Base-by-base conservation (phyloP, 92 coral and sea anemone species). In the Plumapathes pennacea region DNA sequence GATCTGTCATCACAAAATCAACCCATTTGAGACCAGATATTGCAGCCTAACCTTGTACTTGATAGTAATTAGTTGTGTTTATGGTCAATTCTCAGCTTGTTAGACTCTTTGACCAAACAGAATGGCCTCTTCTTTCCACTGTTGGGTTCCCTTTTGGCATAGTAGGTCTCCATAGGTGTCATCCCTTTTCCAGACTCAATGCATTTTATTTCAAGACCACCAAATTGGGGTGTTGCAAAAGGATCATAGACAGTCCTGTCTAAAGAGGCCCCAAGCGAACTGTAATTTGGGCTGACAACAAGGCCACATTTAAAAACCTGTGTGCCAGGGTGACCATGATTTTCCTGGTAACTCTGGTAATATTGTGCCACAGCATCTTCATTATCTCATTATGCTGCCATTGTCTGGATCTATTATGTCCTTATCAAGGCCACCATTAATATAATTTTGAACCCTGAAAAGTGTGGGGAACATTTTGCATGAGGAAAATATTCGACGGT, bases 1-100 rank as follows among this genome's bases (percentile, higher is more conserved):
- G 26, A 25, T 80, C 86, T 57, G 86, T 80, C 86, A 80, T 80
- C 45, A 82, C 17, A 42, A 82, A 82, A 62, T 82, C 89, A 74
- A 54, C 32, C 80, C 89, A 82, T 31, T 18, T 75, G 32, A 69
- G 51, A 23, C 84, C 80, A 38, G 89, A 68, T 41, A 82, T 57
- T 1, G 55, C 79, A 76, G 52, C 45, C 55, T 82, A 80, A 21
- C 89, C 84, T 53, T 82, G 70, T 13, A 76, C 65, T 56, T 82
- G 84, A 19, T 82, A 50, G 13, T 41, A 39, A 54, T n/a, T 82
- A 76, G 11, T 58, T 42, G 43, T 82, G 84, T 2, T 63, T 60
- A 47, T 2, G 49, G 61, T 69, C 67, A 1, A 76, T 57, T 43
- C 14, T 25, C 32, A 74, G 71, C 5, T 48, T 44, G 18, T 58